Conservation (phyloP, 2,113 vertebrate species). For the Tylochromis polylepis region DNA sequence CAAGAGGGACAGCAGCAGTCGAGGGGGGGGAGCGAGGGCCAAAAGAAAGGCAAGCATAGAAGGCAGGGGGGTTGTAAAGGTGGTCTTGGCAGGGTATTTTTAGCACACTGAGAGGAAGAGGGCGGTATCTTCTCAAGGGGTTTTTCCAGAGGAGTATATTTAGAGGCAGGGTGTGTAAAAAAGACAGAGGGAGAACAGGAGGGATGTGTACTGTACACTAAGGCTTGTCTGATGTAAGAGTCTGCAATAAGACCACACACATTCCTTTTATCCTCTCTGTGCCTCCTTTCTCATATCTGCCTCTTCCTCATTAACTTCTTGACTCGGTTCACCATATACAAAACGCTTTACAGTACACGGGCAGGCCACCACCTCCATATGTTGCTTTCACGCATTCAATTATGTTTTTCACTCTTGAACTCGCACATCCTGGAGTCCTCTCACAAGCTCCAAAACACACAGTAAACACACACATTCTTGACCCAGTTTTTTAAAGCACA, state of each 20-base stretch:
- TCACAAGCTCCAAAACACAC: neutral
- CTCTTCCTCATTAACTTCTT: neutral
- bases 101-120: conserved; percentile 65
- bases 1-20: neutral
- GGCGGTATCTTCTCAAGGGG: conserved; percentile 68
- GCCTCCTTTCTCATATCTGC: neutral
- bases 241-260: conserved; percentile 69
- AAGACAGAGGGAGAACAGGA: conserved; percentile 62
- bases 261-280: conserved; percentile 22
- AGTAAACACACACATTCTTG: conserved; percentile 14
- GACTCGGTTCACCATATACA: neutral
- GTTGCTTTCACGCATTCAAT: neutral
- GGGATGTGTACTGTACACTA: conserved; percentile 64
- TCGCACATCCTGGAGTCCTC: neutral
- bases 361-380: neutral
- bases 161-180: conserved; percentile 65
- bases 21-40: neutral
- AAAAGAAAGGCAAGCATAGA: conserved; percentile 6
- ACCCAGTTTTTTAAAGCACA: neutral
- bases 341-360: neutral
- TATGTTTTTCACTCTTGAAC: neutral
- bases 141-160: conserved; percentile 77
- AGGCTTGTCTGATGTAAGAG: conserved; percentile 74
- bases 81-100: conserved; percentile 68
- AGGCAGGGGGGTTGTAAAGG: conserved; percentile 26